Evolutionary conservation across 1,140 invertebrate genomes (phyloP).

Genomic region (Acromyrmex heyeri): DNA sequence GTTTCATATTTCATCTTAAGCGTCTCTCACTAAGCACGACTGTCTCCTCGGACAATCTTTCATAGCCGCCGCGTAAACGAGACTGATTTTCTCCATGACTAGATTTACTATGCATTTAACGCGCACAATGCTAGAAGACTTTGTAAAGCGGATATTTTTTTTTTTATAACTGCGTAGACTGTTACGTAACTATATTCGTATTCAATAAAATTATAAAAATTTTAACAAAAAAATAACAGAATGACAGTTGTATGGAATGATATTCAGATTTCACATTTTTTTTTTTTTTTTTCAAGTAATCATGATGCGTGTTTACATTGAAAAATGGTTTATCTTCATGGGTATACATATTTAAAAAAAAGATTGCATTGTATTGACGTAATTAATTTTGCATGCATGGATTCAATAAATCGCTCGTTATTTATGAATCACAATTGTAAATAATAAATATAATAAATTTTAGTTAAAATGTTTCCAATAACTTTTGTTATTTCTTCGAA

Average conservation of each 20-base stretch:
- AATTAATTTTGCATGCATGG: constrained; percentile 4
- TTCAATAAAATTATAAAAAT: neutral
- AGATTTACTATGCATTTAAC: constrained; percentile 42
- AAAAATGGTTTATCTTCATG: constrained; percentile 3
- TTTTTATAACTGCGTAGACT: too few relatives aligned
- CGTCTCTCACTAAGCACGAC: constrained; percentile 16
- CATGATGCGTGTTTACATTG: neutral
- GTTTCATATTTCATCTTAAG: constrained; percentile 49
- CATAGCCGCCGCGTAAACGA: constrained; percentile 21
- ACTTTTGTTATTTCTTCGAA: neutral
- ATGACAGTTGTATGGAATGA: neutral
- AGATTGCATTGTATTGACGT: neutral
- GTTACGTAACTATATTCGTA: neutral
- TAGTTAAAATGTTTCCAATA: constrained; percentile 3
- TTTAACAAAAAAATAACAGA: neutral
- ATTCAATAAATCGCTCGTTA: neutral
- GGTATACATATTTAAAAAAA: neutral
- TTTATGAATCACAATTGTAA: constrained; percentile 2
- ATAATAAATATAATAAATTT: constrained; percentile 38
- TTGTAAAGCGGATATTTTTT: neutral
- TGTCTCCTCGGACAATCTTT: constrained; percentile 42
- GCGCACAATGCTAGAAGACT: neutral
- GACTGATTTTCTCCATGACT: constrained; percentile 32
- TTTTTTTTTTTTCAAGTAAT: neutral
- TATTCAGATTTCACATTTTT: neutral